Evolutionary conservation across 2,888 invertebrate species (phyloP), one percentile per base, ranked within the genome.

Genomic region (Pachliopta kotzebuea): DNA sequence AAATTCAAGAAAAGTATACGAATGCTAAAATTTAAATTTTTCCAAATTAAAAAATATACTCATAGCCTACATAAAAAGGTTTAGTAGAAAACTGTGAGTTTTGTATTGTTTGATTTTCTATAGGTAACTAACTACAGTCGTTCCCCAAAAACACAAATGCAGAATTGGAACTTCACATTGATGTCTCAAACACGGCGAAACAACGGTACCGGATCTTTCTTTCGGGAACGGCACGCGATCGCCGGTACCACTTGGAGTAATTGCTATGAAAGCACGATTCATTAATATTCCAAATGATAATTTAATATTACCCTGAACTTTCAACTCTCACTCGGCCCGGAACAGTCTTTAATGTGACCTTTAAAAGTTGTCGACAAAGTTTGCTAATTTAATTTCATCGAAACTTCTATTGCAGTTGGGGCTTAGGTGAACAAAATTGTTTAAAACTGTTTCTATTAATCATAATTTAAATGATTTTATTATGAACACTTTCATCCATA

Each of bases 211-310:
- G 72, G 70, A 75, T 77, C 81, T 82, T 84, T 83, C 82, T 76
- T 79, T 55, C 76, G 70, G 74, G 71, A 74, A 71, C 71, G 78
- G 76, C 88, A 88, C 87, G 88, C 87, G 79, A 88, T 70, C 73
- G 67, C 69, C 70, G 78, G 86, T 88, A 85, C 88, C 88, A 87
- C 84, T 87, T 82, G 79, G 80, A 63, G 84, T 89, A 89, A 88
- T 89, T 88, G 80, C 81, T 78, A 65, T 65, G 68, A 71, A 81
- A 75, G 73, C 73, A 75, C 71, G 71, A 68, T 74, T 81, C 81
- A 83, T 86, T 86, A 88, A 80, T 87, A 86, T 84, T 83, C 82
- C 70, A 73, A 80, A 76, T 76, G 73, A 84, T 86, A 84, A 85
- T 85, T 86, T 81, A 75, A 77, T 80, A 80, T 81, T 76, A 74